These are phyloP conservation scores for Eretmocerus hayati DNA, from an alignment of 2,888 invertebrate genomes.

Conservation along the genomic window DNA sequence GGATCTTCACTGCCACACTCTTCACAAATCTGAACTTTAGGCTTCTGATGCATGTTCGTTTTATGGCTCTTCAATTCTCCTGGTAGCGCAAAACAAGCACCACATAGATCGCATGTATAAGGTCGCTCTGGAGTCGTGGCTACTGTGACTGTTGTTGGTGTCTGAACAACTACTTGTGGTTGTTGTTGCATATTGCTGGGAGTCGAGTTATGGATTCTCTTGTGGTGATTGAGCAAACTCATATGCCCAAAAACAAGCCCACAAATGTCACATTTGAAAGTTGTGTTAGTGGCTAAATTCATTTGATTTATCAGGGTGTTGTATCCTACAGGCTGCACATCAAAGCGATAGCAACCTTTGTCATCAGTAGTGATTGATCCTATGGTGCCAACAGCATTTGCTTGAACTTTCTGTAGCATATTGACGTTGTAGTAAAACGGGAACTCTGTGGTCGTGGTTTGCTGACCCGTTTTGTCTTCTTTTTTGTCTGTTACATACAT, in stretches of 20 bases:
- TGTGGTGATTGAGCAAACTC: constrained; percentile 76
- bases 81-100: constrained; percentile 47
- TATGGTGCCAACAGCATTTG: constrained; percentile 45
- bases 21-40: constrained; percentile 44
- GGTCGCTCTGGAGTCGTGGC: constrained; percentile 44
- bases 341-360: constrained; percentile 49
- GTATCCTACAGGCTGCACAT: constrained; percentile 56
- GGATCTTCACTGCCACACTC: constrained; percentile 46
- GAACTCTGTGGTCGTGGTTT: constrained; percentile 43
- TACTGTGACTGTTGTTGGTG: constrained; percentile 45
- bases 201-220: constrained; percentile 65
- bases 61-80: constrained; percentile 50
- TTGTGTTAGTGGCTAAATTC: constrained; percentile 72
- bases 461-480: constrained; percentile 43
- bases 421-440: constrained; percentile 51
- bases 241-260: constrained; percentile 80
- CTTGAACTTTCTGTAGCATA: constrained; percentile 49
- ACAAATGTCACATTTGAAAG: constrained; percentile 83
- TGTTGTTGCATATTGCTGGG: constrained; percentile 42
- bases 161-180: constrained; percentile 44
- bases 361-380: constrained; percentile 47
- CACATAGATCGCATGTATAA: constrained; percentile 49
- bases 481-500: constrained; percentile 42
- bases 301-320: constrained; percentile 82
- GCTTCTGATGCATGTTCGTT: constrained; percentile 46